phyloP scores from a whole-genome alignment of 2,888 invertebrate genomes.

The Athrips mouffetella region DNA sequence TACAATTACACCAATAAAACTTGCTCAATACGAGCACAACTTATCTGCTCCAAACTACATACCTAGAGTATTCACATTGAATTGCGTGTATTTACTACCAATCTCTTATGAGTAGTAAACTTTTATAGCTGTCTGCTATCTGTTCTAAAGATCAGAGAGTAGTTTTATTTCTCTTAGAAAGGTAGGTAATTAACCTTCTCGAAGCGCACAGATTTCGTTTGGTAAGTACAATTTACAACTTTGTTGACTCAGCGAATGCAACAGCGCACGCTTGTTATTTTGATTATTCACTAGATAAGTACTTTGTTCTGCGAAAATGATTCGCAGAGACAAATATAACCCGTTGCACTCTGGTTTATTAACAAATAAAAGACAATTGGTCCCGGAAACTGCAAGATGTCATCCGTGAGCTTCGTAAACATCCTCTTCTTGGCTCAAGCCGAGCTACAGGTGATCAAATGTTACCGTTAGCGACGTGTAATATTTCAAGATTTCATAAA shows the following conservation, averaged over 20 bases:
- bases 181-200: neutral
- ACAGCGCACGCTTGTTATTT: neutral
- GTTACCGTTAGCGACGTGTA: neutral
- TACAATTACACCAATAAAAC: neutral
- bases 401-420: slow-evolving; percentile 16
- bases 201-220: neutral
- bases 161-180: neutral
- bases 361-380: slow-evolving; percentile 21
- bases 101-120: no score
- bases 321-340: slow-evolving; percentile 15
- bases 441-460: slow-evolving; percentile 4
- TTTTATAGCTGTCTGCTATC: no score
- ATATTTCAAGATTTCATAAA: neutral
- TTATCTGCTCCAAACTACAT: no score
- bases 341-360: slow-evolving; percentile 18
- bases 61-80: no score
- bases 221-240: neutral
- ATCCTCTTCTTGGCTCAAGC: slow-evolving; percentile 11
- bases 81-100: no score
- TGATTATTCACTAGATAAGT: neutral
- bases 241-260: neutral
- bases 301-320: slow-evolving; percentile 15
- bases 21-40: neutral
- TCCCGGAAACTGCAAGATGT: slow-evolving; percentile 18
- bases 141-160: no score